Evolutionary conservation across 2,888 invertebrate species (phyloP).

Genomic region (Cephonodes hylas): DNA sequence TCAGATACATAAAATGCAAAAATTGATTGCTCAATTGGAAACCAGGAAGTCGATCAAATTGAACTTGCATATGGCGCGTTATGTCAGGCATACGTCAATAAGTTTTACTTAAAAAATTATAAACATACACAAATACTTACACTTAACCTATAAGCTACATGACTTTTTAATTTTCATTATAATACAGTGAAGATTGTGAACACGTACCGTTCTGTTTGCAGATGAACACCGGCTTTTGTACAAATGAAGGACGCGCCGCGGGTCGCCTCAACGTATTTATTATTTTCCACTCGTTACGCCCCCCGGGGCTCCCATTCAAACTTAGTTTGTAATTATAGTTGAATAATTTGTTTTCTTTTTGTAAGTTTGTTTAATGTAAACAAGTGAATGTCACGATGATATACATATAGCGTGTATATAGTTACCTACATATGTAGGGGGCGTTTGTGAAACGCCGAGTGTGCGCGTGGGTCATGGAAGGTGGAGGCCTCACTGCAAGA

Average conservation of each 20-base stretch:
- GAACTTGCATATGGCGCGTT: no score
- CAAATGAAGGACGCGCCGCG: conserved; percentile 59
- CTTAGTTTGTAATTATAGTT: conserved; percentile 57
- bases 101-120: no score
- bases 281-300: conserved; percentile 72
- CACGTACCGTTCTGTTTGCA: conserved; percentile 40
- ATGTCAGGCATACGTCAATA: no score
- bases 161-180: background rate
- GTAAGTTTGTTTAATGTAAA: conserved; percentile 62
- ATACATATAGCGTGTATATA: conserved; percentile 38
- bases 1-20: no score
- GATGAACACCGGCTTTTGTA: conserved; percentile 68
- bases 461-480: conserved; percentile 19
- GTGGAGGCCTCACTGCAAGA: conserved; percentile 19
- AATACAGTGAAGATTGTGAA: background rate
- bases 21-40: no score
- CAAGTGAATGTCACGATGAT: conserved; percentile 37
- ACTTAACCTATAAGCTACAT: no score
- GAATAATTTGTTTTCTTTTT: conserved; percentile 47
- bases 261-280: conserved; percentile 72
- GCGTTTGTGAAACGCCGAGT: conserved; percentile 40
- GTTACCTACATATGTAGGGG: conserved; percentile 57
- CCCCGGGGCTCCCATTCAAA: conserved; percentile 70
- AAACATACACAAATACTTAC: no score
- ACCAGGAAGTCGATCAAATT: no score